These are phyloP conservation scores for Sussaba pulchella DNA, from an alignment of 2,888 invertebrate genomes.

Conservation along the genomic window DNA sequence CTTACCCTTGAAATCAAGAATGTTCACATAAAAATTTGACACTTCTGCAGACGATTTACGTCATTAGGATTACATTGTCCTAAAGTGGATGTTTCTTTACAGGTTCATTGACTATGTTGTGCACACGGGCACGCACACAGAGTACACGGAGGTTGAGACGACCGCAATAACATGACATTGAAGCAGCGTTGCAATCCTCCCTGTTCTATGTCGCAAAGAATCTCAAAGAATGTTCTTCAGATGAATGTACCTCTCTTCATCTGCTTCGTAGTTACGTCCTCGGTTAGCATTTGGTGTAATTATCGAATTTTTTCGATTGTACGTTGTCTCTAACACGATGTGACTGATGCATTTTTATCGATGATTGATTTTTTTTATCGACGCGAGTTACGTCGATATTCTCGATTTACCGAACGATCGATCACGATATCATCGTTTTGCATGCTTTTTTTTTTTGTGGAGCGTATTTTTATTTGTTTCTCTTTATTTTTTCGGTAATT, in stretches of 20 bases:
- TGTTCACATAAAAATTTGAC: slow-evolving; percentile 43
- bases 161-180: slow-evolving; percentile 73
- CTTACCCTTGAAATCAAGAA: slow-evolving; percentile 38
- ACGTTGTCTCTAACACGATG: slow-evolving; percentile 41
- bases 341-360: slow-evolving; percentile 1
- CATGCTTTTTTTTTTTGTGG: slow-evolving; percentile 41
- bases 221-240: slow-evolving; percentile 71
- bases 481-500: background rate
- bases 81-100: slow-evolving; percentile 77
- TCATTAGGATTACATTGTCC: slow-evolving; percentile 65
- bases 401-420: slow-evolving; percentile 32
- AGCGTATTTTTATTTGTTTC: slow-evolving; percentile 31
- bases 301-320: slow-evolving; percentile 56
- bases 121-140: slow-evolving; percentile 70
- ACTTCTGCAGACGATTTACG: slow-evolving; percentile 36
- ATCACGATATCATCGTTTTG: slow-evolving; percentile 34
- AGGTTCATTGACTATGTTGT: slow-evolving; percentile 75
- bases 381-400: background rate
- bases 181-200: slow-evolving; percentile 71
- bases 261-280: slow-evolving; percentile 69
- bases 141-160: slow-evolving; percentile 74
- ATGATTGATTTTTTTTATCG: background rate
- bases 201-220: slow-evolving; percentile 68
- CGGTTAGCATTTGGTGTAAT: slow-evolving; percentile 71
- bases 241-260: slow-evolving; percentile 69